Evolutionary conservation across 2,888 invertebrate species (phyloP), one percentile per base, ranked within the genome.

Genomic region (Protodeltote pygarga): DNA sequence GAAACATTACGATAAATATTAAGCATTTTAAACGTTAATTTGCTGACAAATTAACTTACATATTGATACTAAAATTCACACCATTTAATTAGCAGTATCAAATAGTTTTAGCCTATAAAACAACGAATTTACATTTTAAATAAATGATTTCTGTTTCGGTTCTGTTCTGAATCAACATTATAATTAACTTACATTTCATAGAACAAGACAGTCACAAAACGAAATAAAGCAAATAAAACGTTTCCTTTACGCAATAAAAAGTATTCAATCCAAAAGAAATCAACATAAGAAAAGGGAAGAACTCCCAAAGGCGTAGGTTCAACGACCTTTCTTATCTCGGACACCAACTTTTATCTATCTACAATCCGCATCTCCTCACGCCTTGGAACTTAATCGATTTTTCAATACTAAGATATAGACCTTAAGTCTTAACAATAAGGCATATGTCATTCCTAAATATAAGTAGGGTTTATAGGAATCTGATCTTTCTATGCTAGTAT

Each of bases 301-400:
- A 73, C 58, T 71, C 68, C 75, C 63, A 66, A 41, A 73, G 69
- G 67, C 59, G 51, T 34, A 55, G 57, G 88, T 81, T 87, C 88
- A 86, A 80, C 66, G 84, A 80, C 78, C 85, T 75, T 59, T 59
- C 79, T 87, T 89, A 90, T 89, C 90, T 83, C 76, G 79, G 77
- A 79, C 83, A 77, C 75, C 68, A 74, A 80, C 75, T 80, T 83
- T 81, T 83, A 81, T 81, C 82, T 84, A 81, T 81, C 83, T 74
- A 75, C 82, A 74, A 81, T 83, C 82, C 81, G 73, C 79, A 82
- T 83, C 81, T 81, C 71, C 58, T 73, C 75, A 74, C 75, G 72
- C 65, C 44, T 59, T 40, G 58, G 61, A 68, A 70, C 75, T 71
- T 77, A 77, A 82, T 83, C 79, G 81, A 83, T 81, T 74, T 65